Evolutionary conservation across 2,113 vertebrate genomes (phyloP), one percentile per base, ranked within the genome.

Genomic region (Menidia beryllina): DNA sequence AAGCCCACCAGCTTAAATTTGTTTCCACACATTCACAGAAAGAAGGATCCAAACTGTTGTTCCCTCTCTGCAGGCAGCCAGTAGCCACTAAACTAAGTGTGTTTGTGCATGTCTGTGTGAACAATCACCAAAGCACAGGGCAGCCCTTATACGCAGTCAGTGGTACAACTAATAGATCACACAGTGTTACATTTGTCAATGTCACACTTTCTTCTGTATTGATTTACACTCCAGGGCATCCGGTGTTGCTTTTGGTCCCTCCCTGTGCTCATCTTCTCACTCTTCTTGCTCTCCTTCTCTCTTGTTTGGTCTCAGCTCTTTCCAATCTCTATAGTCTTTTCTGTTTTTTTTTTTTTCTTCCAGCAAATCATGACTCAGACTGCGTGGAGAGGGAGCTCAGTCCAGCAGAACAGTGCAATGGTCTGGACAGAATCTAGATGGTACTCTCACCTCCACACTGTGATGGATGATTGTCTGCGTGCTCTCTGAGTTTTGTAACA

Each of bases 171-270:
- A 91, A 93, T 92, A 92, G 85, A 88, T 86, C 84, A 70, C 70
- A 75, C 76, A 70, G 61, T 83, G 81, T 85, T 86, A 74, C 92
- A 94, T 94, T 92, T 91, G 91, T 94, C 92, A 94, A 84, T 30
- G 45, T 92, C 92, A 93, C 92, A 93, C 86, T 87, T 89, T 86
- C 70, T 80, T 83, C 90, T 91, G 90, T 93, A 94, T 92, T 91
- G 92, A 93, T 91, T 93, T 93, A 87, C 89, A 94, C 91, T 94
- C 82, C 73, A 86, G 91, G 91, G 90, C 85, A 89, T 88, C 61
- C 81, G 77, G 70, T 70, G 60, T 39, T 68, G 82, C 72, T 68
- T 54, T 64, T 60, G 56, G 66, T 78, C 69, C 63, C 36, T 68
- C 64, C 69, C 55, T 56, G 27, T 53, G 23, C 45, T 70, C 81